A percentile compares a stretch with the other conserved stretches of the same genome.
These are phyloP conservation scores for Eupristina koningsbergeri DNA, from an alignment of 1,140 invertebrate species.

Conservation along the genomic window DNA sequence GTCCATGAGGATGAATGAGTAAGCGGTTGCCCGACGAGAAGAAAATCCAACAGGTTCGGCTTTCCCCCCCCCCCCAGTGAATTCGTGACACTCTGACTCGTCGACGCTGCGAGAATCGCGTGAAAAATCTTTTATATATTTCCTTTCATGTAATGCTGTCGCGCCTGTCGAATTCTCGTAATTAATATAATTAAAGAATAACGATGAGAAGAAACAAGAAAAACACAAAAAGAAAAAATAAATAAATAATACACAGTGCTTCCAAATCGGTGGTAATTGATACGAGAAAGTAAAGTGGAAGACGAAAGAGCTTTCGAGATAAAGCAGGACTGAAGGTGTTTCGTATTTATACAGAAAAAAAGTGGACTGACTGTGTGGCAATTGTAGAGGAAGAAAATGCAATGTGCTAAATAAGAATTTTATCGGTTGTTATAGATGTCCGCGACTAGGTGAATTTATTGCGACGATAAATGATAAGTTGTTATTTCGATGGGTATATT, in stretches of 20 bases:
- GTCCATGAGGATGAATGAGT: not conserved
- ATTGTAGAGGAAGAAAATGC: conserved; percentile 46
- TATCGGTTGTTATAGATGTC: conserved; percentile 60
- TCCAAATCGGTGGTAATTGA: conserved; percentile 62
- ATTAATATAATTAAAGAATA: conserved; percentile 12
- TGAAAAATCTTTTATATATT: conserved; percentile 44
- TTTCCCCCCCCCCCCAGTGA: conserved; percentile 39
- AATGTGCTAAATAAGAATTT: conserved; percentile 56
- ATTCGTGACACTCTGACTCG: conserved; percentile 47
- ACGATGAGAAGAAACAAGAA: conserved; percentile 6
- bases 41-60: conserved; percentile 28
- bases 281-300: conserved; percentile 51
- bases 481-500: conserved; percentile 51
- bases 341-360: conserved; percentile 35
- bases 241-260: conserved; percentile 59
- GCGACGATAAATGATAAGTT: conserved; percentile 52
- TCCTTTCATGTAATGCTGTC: conserved; percentile 42
- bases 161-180: conserved; percentile 44
- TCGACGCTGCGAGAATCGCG: conserved; percentile 44
- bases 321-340: conserved; percentile 31
- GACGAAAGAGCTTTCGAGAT: conserved; percentile 45
- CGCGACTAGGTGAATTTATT: conserved; percentile 51
- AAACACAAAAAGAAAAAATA: conserved; percentile 14
- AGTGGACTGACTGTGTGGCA: conserved; percentile 49
- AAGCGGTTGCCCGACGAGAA: conserved; percentile 12